Evolutionary conservation across 2,113 vertebrate genomes (phyloP).

Genomic region (Raja brachyura): DNA sequence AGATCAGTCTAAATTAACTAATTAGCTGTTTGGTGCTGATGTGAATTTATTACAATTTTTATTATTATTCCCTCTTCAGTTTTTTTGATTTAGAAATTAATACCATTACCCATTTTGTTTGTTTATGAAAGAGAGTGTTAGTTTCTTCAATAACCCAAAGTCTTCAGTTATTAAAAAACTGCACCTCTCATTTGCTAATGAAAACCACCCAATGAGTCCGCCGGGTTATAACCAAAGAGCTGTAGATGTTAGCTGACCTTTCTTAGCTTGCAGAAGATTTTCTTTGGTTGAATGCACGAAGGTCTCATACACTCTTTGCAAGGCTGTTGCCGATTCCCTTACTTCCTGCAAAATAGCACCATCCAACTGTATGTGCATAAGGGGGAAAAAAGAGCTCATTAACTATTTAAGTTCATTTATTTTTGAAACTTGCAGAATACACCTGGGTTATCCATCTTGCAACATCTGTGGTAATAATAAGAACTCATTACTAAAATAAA

Average conservation of each 20-base stretch:
- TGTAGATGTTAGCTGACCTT: conserved; percentile 60
- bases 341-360: conserved; percentile 65
- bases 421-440: conserved; percentile 13
- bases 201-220: not conserved
- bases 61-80: not conserved
- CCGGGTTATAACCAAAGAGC: not conserved
- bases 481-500: conserved; percentile 5
- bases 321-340: conserved; percentile 71
- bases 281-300: conserved; percentile 62
- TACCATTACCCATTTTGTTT: not conserved
- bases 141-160: not conserved
- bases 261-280: conserved; percentile 68
- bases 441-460: not conserved
- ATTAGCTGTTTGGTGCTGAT: not conserved
- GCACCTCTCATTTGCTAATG: not conserved
- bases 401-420: conserved; percentile 31
- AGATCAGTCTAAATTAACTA: not conserved
- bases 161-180: not conserved
- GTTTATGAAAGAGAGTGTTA: not conserved
- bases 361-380: conserved; percentile 52
- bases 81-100: not conserved
- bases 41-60: not conserved
- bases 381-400: conserved; percentile 44
- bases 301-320: conserved; percentile 86
- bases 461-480: not conserved